Conservation (phyloP, 2,113 vertebrate species). For the Prunella himalayana region DNA sequence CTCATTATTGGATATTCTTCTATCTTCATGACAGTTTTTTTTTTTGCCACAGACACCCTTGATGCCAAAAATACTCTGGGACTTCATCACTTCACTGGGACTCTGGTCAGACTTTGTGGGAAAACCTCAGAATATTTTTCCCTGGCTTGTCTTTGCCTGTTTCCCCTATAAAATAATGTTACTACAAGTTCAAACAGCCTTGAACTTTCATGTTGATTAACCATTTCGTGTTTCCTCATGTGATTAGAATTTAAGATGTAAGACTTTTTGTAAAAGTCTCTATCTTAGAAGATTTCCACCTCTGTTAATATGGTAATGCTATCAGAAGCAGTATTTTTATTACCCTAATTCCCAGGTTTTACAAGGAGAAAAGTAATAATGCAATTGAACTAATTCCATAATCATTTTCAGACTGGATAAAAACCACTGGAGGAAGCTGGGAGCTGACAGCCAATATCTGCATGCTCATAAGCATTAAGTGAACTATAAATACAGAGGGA, state of each 20-base stretch:
- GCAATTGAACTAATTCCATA: not conserved
- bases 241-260: not conserved
- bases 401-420: not conserved
- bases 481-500: not conserved
- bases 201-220: not conserved
- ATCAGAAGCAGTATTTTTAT: not conserved
- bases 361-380: not conserved
- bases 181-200: not conserved
- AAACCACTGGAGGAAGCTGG: not conserved
- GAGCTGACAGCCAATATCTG: not conserved
- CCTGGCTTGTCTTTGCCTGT: not conserved
- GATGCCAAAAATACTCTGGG: not conserved
- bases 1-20: not conserved
- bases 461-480: not conserved
- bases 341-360: not conserved
- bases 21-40: not conserved
- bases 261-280: not conserved
- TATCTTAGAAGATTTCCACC: not conserved
- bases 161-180: not conserved
- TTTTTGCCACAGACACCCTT: not conserved
- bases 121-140: not conserved
- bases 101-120: not conserved
- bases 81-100: not conserved
- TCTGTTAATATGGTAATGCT: not conserved
- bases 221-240: not conserved